phyloP scores from a whole-genome alignment of 2,888 invertebrate species.

The Eupelmus urozonus region DNA sequence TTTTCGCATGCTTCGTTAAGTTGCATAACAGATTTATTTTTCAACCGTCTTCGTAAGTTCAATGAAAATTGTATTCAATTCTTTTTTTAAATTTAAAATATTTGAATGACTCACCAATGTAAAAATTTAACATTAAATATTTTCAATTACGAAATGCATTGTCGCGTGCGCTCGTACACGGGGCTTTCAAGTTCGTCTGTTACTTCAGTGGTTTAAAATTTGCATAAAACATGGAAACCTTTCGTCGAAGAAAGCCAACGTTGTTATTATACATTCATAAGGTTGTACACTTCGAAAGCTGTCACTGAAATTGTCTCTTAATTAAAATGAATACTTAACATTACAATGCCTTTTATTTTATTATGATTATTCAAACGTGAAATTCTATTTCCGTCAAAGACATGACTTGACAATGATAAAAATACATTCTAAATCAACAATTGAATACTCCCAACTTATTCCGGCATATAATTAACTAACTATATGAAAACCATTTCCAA shows the following conservation, averaged over 20 bases:
- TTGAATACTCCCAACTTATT: too few species aligned
- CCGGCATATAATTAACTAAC: too few species aligned
- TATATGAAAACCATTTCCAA: too few species aligned
- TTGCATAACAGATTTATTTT: background rate
- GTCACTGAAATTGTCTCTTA: slow-evolving; percentile 27
- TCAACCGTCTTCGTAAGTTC: too few species aligned
- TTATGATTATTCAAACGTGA: slow-evolving; percentile 36
- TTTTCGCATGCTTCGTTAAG: too few species aligned
- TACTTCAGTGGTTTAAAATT: background rate
- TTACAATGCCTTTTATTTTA: slow-evolving; percentile 27
- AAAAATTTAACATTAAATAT: background rate
- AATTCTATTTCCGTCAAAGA: slow-evolving; percentile 42
- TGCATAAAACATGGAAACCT: background rate
- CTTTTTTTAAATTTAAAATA: background rate
- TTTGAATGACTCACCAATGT: background rate
- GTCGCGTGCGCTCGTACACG: too few species aligned
- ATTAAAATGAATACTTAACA: slow-evolving; percentile 33
- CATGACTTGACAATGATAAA: slow-evolving; percentile 45
- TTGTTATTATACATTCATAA: slow-evolving; percentile 36
- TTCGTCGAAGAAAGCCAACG: background rate
- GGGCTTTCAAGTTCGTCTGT: background rate
- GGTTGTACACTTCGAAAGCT: background rate
- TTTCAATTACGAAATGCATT: background rate
- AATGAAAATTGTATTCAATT: too few species aligned
- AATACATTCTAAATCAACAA: slow-evolving; percentile 2